Evolutionary conservation across 2,797 vertebrate species (phyloP).

Genomic region (Manis pentadactyla): DNA sequence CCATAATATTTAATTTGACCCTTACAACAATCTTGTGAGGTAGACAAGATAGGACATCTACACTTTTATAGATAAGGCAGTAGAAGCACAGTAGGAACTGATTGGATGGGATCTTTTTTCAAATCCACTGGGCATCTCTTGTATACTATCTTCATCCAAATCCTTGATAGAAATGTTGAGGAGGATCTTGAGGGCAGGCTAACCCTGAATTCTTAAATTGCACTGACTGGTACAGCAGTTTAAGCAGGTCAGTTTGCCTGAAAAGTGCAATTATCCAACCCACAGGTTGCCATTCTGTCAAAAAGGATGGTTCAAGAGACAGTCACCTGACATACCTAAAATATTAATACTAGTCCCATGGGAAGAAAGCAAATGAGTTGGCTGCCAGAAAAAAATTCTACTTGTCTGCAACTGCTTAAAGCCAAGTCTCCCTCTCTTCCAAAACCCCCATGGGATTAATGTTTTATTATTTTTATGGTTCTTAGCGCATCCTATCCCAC

Average conservation of each 20-base stretch:
- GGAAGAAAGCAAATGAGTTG: not conserved
- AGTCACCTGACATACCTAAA: slow-evolving; percentile 23
- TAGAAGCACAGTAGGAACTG: not conserved
- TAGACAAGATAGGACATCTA: slow-evolving; percentile 43
- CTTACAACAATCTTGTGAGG: slow-evolving; percentile 48
- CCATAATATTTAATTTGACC: slow-evolving; percentile 58
- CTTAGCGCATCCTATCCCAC: slow-evolving; percentile 29
- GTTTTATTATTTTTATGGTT: slow-evolving; percentile 7
- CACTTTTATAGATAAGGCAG: slow-evolving; percentile 3
- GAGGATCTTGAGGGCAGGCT: not conserved
- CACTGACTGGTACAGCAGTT: slow-evolving; percentile 17
- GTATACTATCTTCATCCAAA: slow-evolving; percentile 36
- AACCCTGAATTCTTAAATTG: slow-evolving; percentile 41
- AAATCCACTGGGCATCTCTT: not conserved
- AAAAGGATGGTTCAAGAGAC: not conserved
- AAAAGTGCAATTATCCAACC: slow-evolving; percentile 39
- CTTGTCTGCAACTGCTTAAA: slow-evolving; percentile 36
- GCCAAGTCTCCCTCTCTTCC: not conserved
- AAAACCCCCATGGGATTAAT: not conserved
- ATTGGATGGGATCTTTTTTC: slow-evolving; percentile 35
- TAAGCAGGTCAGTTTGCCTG: slow-evolving; percentile 19
- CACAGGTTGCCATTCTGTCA: slow-evolving; percentile 1
- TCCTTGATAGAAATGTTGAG: slow-evolving; percentile 38
- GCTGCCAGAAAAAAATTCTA: not conserved
- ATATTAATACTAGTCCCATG: not conserved